Percentiles rank a stretch among this genome's conserved stretches.
Evolutionary conservation across 2,113 vertebrate species (phyloP).

Genomic region (Dasyornis broadbenti): DNA sequence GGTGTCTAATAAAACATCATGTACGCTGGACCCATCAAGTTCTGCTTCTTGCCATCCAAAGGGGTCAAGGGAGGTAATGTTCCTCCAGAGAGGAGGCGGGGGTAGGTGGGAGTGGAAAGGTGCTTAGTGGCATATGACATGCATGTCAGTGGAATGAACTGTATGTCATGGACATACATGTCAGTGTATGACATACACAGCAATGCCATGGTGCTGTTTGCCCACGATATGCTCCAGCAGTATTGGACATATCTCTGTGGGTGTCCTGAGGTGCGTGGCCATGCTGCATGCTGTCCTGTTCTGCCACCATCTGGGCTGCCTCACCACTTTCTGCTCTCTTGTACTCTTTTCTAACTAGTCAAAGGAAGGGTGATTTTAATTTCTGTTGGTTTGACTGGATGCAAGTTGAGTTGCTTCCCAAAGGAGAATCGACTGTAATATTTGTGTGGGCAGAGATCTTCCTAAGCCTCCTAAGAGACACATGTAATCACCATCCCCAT

Average conservation of each 20-base stretch:
- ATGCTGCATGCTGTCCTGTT: constrained; percentile 19
- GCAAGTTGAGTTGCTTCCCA: not conserved
- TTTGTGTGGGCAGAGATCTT: not conserved
- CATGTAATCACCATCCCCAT: not conserved
- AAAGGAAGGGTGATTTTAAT: not conserved
- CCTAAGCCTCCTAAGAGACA: not conserved
- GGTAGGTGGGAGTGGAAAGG: not conserved
- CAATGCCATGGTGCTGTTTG: not conserved
- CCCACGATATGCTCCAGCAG: not conserved
- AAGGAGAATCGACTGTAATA: not conserved
- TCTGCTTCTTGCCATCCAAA: not conserved
- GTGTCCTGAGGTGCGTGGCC: not conserved
- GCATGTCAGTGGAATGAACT: not conserved
- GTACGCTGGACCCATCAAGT: not conserved
- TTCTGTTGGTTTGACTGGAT: not conserved
- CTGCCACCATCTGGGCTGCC: not conserved
- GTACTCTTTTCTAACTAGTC: not conserved
- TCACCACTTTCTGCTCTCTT: not conserved
- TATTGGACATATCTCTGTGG: not conserved
- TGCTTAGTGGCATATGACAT: not conserved
- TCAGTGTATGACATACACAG: not conserved
- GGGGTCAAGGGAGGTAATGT: not conserved
- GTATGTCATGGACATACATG: not conserved
- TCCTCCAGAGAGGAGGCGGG: not conserved
- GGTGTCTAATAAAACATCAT: not conserved